Conservation (phyloP, 2,797 vertebrate genomes). For the Gouania willdenowi region DNA sequence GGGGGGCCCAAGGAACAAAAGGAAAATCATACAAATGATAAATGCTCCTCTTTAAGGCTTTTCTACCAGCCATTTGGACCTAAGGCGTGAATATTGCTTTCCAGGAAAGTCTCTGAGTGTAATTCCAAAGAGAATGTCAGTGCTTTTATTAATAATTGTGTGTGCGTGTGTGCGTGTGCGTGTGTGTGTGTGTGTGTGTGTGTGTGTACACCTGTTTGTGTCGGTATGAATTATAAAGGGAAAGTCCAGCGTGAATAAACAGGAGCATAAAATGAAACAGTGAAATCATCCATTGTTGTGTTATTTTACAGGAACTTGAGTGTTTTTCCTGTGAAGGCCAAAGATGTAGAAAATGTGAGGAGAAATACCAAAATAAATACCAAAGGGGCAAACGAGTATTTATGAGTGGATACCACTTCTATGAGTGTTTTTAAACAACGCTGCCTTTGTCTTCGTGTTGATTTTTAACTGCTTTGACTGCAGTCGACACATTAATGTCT, state of each 20-base stretch:
- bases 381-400: too few species aligned
- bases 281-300: too few species aligned
- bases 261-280: slow-evolving; percentile 14
- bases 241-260: slow-evolving; percentile 7
- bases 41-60: slow-evolving; percentile 68
- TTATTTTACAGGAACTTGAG: too few species aligned
- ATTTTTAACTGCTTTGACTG: too few species aligned
- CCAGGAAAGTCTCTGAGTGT: slow-evolving; percentile 49
- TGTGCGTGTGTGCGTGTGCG: slow-evolving; percentile 9
- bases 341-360: too few species aligned
- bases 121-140: slow-evolving; percentile 52
- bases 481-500: too few species aligned
- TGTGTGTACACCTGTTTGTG: slow-evolving; percentile 2
- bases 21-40: slow-evolving; percentile 70
- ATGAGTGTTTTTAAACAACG: too few species aligned
- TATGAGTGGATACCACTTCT: too few species aligned
- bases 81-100: slow-evolving; percentile 54
- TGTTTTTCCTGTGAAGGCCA: too few species aligned
- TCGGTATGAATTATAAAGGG: slow-evolving; percentile 1
- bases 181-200: slow-evolving; percentile 9
- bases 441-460: too few species aligned
- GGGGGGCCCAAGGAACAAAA: slow-evolving; percentile 62
- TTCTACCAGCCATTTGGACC: slow-evolving; percentile 50
- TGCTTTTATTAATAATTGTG: slow-evolving; percentile 39
- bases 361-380: too few species aligned